Conservation (phyloP, 2,797 vertebrate genomes). For the Anisognathus igniventris region DNA sequence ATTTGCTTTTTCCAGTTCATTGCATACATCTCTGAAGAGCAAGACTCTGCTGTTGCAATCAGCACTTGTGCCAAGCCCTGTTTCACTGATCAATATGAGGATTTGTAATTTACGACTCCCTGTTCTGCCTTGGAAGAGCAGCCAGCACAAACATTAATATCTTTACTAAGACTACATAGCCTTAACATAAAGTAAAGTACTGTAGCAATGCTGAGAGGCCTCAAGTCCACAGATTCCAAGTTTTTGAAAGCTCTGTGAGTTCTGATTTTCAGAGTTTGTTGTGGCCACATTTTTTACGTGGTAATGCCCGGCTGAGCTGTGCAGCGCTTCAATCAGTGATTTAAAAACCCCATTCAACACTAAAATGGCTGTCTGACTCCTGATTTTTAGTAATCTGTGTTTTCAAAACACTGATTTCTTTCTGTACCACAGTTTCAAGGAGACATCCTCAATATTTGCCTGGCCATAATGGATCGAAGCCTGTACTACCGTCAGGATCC, state of each 20-base stretch:
- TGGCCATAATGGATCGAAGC: constrained; percentile 73
- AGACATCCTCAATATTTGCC: constrained; percentile 69
- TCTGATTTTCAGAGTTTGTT: background rate
- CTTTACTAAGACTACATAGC: background rate
- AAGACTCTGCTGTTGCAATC: background rate
- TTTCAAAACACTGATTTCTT: background rate
- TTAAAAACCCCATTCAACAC: background rate
- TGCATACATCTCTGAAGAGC: background rate
- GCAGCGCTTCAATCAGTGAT: background rate
- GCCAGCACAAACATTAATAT: background rate
- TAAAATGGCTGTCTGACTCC: background rate
- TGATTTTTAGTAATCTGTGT: background rate
- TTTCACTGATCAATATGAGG: background rate
- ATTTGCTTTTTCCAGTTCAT: background rate
- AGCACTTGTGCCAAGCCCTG: background rate
- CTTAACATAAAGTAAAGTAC: background rate
- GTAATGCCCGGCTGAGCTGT: background rate
- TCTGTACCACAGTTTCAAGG: constrained; percentile 70
- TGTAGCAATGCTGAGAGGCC: background rate
- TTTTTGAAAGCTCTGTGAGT: background rate
- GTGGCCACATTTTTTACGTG: background rate
- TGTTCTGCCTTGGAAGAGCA: background rate
- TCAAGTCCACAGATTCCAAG: background rate
- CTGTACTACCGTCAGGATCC: constrained; percentile 70
- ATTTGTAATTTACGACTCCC: background rate